A percentile compares a stretch with the other conserved stretches of the same genome.
These are phyloP conservation scores for Phyllotis vaccarum DNA, from an alignment of 2,797 vertebrate genomes.

Conservation along the genomic window DNA sequence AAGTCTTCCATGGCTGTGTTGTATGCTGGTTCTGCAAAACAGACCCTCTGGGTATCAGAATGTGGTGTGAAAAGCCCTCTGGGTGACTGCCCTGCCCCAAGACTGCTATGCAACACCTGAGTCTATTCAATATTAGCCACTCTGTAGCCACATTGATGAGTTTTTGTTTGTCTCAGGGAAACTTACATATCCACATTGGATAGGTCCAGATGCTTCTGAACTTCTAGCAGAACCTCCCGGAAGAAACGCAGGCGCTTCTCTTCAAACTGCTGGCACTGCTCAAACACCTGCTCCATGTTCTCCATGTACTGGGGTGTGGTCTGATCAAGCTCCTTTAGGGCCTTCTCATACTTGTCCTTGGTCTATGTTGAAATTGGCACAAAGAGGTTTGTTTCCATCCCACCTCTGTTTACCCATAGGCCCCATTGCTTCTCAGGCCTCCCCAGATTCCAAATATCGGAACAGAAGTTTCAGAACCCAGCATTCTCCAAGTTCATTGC, in stretches of 20 bases:
- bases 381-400: background rate
- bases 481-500: background rate
- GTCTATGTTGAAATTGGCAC: conserved; percentile 86
- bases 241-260: conserved; percentile 95
- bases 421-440: background rate
- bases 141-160: too few species aligned
- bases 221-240: conserved; percentile 90
- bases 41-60: background rate
- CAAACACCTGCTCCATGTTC: conserved; percentile 99
- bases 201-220: conserved; percentile 97
- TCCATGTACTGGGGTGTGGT: conserved; percentile 98
- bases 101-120: background rate
- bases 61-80: too few species aligned
- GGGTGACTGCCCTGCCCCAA: background rate
- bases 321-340: conserved; percentile 95
- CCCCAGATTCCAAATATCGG: background rate
- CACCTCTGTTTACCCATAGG: fast-evolving
- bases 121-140: background rate
- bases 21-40: background rate
- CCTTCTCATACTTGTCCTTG: conserved; percentile 96
- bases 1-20: background rate
- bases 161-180: background rate
- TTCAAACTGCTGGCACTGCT: conserved; percentile 98
- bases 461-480: background rate
- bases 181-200: conserved; percentile 93